A percentile compares a stretch with the other conserved stretches of the same genome.
Conservation (phyloP, 2,888 invertebrate genomes). For the Limenitis camilla region DNA sequence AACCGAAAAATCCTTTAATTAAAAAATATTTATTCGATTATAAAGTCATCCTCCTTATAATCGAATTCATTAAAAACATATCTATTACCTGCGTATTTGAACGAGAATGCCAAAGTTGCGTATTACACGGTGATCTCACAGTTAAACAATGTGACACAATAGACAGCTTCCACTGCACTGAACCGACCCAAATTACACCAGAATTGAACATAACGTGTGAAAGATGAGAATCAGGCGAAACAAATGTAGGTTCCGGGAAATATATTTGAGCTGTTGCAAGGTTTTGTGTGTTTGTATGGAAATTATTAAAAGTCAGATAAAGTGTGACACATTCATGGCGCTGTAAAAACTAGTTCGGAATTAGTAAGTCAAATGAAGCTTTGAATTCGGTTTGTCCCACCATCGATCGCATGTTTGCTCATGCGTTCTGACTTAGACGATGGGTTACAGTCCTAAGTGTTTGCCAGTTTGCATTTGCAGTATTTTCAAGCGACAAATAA, state of each 20-base stretch:
- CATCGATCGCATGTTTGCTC: slow-evolving; percentile 14
- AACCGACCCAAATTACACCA: slow-evolving; percentile 46
- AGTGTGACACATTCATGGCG: not conserved
- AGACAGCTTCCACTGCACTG: slow-evolving; percentile 35
- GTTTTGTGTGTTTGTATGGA: slow-evolving; percentile 1
- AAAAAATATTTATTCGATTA: not conserved
- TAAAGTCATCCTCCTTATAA: not conserved
- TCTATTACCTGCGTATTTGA: slow-evolving; percentile 10
- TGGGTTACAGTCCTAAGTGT: not conserved
- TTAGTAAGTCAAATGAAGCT: not conserved
- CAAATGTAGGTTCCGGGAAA: slow-evolving; percentile 51
- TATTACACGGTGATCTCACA: slow-evolving; percentile 13
- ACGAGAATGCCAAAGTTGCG: slow-evolving; percentile 14
- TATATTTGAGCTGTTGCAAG: slow-evolving; percentile 14
- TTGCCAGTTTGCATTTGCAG: not conserved
- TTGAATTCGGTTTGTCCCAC: slow-evolving; percentile 12
- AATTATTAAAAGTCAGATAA: not conserved
- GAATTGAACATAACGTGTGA: slow-evolving; percentile 37
- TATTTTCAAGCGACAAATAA: slow-evolving; percentile 15
- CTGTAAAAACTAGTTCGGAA: no score
- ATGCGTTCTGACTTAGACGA: slow-evolving; percentile 13
- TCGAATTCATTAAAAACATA: not conserved
- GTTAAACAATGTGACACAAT: slow-evolving; percentile 42
- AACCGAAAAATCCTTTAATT: no score
- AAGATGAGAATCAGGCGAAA: slow-evolving; percentile 52